Conservation (phyloP, 2,888 invertebrate species). For the Belgica antarctica region DNA sequence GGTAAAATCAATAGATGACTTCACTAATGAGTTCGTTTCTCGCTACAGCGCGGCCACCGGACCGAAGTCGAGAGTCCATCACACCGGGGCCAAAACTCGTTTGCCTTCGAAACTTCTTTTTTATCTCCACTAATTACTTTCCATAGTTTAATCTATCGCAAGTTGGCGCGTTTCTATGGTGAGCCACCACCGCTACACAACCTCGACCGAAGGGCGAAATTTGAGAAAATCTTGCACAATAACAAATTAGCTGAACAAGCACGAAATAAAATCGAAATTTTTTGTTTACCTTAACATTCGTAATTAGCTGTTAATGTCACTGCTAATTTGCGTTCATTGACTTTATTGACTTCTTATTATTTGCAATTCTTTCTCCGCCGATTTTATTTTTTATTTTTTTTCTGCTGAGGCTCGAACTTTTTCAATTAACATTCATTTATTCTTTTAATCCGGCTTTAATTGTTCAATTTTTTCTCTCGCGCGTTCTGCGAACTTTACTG, state of each 20-base stretch:
- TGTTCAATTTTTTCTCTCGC: constrained; percentile 26
- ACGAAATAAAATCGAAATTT: constrained; percentile 21
- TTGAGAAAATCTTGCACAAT: constrained; percentile 30
- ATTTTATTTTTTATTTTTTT: constrained; percentile 6
- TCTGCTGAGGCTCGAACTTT: not conserved
- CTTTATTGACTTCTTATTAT: constrained; percentile 30
- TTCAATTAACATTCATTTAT: constrained; percentile 36
- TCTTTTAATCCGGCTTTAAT: constrained; percentile 30
- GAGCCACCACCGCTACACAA: not conserved
- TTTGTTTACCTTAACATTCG: constrained; percentile 43
- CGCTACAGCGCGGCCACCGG: not conserved
- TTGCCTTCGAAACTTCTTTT: no score
- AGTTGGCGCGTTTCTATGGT: no score
- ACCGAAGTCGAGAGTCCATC: no score
- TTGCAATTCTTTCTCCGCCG: not conserved
- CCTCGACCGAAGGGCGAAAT: not conserved
- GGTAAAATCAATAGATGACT: constrained; percentile 28
- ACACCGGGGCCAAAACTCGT: no score
- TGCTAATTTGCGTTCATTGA: constrained; percentile 44
- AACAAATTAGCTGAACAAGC: constrained; percentile 38
- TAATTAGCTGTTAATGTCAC: constrained; percentile 44
- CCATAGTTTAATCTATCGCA: constrained; percentile 17
- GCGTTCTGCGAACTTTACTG: not conserved
- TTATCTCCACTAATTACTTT: constrained; percentile 13
- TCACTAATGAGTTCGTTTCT: constrained; percentile 20